Conservation (phyloP, 2,888 invertebrate species). For the Drosophila cracens region DNA sequence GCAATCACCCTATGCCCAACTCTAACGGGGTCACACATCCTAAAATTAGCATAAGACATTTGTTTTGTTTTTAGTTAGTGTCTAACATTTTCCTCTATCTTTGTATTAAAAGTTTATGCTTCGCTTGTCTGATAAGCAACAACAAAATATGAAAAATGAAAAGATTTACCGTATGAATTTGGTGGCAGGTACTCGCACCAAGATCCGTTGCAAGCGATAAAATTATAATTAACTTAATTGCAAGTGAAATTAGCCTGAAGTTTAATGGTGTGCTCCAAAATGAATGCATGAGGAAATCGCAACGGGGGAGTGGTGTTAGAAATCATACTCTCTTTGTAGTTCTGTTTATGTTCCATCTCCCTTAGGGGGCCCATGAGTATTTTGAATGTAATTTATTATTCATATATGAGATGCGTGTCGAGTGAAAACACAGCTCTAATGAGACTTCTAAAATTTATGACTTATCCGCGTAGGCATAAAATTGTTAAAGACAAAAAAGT, state of each 20-base stretch:
- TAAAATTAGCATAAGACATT: conserved; percentile 51
- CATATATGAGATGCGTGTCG: conserved; percentile 21
- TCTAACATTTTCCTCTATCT: conserved; percentile 5
- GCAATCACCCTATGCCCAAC: conserved; percentile 12
- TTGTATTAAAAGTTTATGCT: conserved; percentile 55
- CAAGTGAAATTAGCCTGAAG: conserved; percentile 74
- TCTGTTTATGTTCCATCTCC: conserved; percentile 25
- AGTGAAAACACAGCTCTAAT: conserved; percentile 26
- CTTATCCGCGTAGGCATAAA: conserved; percentile 1
- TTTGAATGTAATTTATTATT: conserved; percentile 40
- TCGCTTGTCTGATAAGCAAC: conserved; percentile 39
- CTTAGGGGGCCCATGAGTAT: conserved; percentile 4
- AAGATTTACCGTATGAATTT: conserved; percentile 43
- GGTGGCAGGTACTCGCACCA: conserved; percentile 49
- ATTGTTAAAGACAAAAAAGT: neutral
- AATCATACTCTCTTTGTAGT: conserved; percentile 52
- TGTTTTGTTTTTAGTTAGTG: conserved; percentile 14
- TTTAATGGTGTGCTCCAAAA: conserved; percentile 64
- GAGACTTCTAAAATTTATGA: conserved; percentile 20
- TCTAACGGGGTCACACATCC: conserved; percentile 15
- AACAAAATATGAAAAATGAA: conserved; percentile 14
- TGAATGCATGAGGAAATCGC: conserved; percentile 46
- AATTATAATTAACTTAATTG: conserved; percentile 76
- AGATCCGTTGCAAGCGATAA: conserved; percentile 61
- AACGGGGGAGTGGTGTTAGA: neutral